phyloP scores from a whole-genome alignment of 2,797 vertebrate genomes.

The Ctenosaura bakeri region DNA sequence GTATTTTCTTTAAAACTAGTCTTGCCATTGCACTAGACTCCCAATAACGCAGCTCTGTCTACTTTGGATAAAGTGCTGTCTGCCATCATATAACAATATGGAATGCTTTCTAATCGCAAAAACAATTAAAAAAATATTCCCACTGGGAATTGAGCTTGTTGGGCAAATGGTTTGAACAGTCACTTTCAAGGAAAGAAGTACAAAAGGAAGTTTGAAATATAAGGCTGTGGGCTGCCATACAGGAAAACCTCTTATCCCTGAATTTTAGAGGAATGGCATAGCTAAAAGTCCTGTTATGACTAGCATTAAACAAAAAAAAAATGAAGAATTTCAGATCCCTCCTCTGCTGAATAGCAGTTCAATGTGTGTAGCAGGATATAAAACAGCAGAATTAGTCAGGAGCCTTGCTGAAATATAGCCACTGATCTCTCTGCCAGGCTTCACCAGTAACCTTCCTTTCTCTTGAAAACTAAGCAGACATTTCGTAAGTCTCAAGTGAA shows the following conservation, averaged over 20 bases:
- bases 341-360: constrained; percentile 24
- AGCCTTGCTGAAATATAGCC: constrained; percentile 32
- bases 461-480: constrained; percentile 51
- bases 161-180: constrained; percentile 27
- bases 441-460: constrained; percentile 14
- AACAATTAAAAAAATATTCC: not conserved
- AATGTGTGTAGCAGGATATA: not conserved
- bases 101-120: constrained; percentile 24
- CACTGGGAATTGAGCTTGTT: not conserved
- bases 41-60: not conserved
- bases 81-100: constrained; percentile 16
- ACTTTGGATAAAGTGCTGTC: constrained; percentile 26
- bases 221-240: not conserved
- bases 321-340: not conserved
- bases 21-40: not conserved
- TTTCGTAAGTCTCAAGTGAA: constrained; percentile 35
- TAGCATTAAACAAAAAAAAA: constrained; percentile 11
- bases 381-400: constrained; percentile 33
- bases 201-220: constrained; percentile 31
- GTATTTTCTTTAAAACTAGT: constrained; percentile 9
- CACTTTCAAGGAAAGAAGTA: constrained; percentile 11
- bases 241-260: not conserved
- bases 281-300: constrained; percentile 27
- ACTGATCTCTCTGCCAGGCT: constrained; percentile 37
- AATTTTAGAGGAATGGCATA: constrained; percentile 20